Evolutionary conservation across 2,797 vertebrate species (phyloP), one percentile per base, ranked within the genome.

Genomic region (Lateolabrax maculatus): DNA sequence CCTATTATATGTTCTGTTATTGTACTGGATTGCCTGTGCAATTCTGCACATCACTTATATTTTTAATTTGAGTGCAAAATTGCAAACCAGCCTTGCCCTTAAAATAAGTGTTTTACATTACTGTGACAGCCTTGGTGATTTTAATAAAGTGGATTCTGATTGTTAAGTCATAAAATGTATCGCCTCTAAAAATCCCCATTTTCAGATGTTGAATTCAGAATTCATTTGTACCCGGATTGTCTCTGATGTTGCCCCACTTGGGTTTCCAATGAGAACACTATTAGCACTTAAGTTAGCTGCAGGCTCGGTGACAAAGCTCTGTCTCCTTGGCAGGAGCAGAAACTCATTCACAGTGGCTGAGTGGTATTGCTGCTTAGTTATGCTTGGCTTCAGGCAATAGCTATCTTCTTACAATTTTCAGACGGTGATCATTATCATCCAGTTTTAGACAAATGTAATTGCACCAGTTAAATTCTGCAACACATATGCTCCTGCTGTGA

Each of bases 221-320:
- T 90, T 85, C 66, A 77, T 78, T 71, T 15, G 23, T 66, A 44
- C 68, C 71, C 75, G 80, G 68, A 84, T 82, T 80, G 81, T 77
- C 75, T 84, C 64, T 73, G 81, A 89, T 87, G 87, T 86, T 73
- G 84, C 76, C 80, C 89, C 83, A 85, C 85, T 85, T 84, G 80
- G 80, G 77, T 81, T 89, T 89, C 79, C 81, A 85, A 76, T 73
- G 79, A 86, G 89, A 87, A 84, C 75, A 79, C 81, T 77, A 87
- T 92, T 90, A 89, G 85, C 89, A 81, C 89, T 85, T 87, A 87
- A 84, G 91, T 90, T 86, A 81, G 90, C 91, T 91, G 87, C 92
- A 83, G 90, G 89, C 92, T 91, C 80, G 31, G 81, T 84, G 88
- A 90, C 89, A 88, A 88, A 89, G 86, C 84, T 87, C 81, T 18